Evolutionary conservation across 2,888 invertebrate species (phyloP).

Genomic region (Xanthorhoe designata): DNA sequence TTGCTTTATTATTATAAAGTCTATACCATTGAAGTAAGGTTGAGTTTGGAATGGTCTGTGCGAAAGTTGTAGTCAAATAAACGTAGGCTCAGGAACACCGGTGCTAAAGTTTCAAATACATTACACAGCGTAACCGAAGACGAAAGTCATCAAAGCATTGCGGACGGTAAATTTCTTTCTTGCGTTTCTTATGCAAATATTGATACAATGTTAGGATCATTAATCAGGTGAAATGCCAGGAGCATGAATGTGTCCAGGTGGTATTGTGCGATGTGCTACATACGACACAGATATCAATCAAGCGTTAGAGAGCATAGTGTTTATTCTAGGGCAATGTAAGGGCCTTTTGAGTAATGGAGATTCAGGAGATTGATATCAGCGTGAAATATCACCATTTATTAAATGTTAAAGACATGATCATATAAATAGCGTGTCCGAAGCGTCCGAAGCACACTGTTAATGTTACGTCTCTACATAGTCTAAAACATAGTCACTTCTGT

Average conservation of each 20-base stretch:
- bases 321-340: slow-evolving; percentile 43
- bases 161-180: slow-evolving; percentile 76
- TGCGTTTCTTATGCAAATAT: slow-evolving; percentile 85
- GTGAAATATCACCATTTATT: slow-evolving; percentile 15
- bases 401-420: slow-evolving; percentile 3
- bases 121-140: slow-evolving; percentile 54
- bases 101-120: slow-evolving; percentile 52
- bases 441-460: background rate
- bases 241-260: slow-evolving; percentile 58
- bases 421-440: background rate
- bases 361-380: slow-evolving; percentile 21
- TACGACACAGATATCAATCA: slow-evolving; percentile 61
- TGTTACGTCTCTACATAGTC: background rate
- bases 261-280: slow-evolving; percentile 59
- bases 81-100: slow-evolving; percentile 44
- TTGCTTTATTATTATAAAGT: slow-evolving; percentile 49
- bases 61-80: slow-evolving; percentile 34
- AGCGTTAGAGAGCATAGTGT: slow-evolving; percentile 47
- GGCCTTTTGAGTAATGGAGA: slow-evolving; percentile 30
- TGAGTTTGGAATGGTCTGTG: slow-evolving; percentile 38
- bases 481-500: too few species aligned
- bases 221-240: slow-evolving; percentile 76
- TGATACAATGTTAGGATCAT: slow-evolving; percentile 80
- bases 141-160: slow-evolving; percentile 72
- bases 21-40: slow-evolving; percentile 48